A percentile compares a stretch with the other conserved stretches of the same genome.
Evolutionary conservation across 1,140 invertebrate species (phyloP).

Genomic region (Leptonema lineaticorne): DNA sequence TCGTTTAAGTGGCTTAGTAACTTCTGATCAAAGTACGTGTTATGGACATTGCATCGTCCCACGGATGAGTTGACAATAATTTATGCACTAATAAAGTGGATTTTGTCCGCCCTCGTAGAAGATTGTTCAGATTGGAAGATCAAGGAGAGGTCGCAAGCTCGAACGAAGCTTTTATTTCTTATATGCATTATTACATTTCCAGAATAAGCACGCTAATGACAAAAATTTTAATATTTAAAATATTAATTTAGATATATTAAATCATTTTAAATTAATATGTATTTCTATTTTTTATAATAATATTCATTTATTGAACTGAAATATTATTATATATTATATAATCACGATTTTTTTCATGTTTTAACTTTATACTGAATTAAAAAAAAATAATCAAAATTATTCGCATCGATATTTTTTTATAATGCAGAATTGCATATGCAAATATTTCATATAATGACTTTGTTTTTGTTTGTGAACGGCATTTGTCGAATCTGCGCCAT

Average conservation of each 20-base stretch:
- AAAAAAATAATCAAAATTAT: too few species aligned
- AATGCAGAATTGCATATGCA: too few species aligned
- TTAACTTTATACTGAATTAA: too few species aligned
- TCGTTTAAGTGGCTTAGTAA: background rate
- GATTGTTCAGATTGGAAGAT: conserved; percentile 6
- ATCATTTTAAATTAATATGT: too few species aligned
- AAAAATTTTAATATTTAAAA: background rate
- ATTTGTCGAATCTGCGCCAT: conserved; percentile 11
- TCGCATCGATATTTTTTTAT: too few species aligned
- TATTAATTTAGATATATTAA: background rate
- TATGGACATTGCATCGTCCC: background rate
- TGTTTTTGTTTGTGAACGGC: background rate
- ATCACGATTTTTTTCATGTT: too few species aligned
- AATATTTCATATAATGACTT: too few species aligned
- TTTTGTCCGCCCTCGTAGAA: conserved; percentile 22
- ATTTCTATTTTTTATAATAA: too few species aligned
- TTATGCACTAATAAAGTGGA: conserved; percentile 32
- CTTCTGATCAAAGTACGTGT: background rate
- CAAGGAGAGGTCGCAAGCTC: background rate
- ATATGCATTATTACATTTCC: background rate
- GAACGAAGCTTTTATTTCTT: background rate
- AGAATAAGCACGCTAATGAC: background rate
- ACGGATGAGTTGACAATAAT: conserved; percentile 31
- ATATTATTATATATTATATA: too few species aligned
- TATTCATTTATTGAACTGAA: too few species aligned